phyloP scores from a whole-genome alignment of 2,888 invertebrate species.

The Agrilus mali region DNA sequence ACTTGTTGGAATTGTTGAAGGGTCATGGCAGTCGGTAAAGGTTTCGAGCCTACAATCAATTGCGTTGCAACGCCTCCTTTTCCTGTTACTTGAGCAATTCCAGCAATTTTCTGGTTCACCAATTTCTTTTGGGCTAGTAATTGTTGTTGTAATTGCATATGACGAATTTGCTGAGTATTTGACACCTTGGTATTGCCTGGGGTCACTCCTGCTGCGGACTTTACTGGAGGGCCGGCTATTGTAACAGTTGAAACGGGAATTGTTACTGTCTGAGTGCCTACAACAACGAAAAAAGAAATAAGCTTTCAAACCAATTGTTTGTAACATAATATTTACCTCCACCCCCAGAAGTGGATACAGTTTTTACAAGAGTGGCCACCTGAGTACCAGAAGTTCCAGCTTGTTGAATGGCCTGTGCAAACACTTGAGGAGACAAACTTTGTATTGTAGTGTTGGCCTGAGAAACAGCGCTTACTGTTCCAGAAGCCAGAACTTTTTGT shows the following conservation, averaged over 20 bases:
- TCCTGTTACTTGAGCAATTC: slow-evolving; percentile 39
- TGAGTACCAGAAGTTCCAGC: slow-evolving; percentile 40
- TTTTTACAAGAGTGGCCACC: slow-evolving; percentile 52
- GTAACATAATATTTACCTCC: slow-evolving; percentile 25
- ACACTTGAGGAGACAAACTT: slow-evolving; percentile 29
- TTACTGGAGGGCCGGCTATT: slow-evolving; percentile 32
- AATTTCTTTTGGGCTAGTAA: slow-evolving; percentile 43
- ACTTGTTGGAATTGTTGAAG: slow-evolving; percentile 67
- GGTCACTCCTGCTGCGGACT: slow-evolving; percentile 17
- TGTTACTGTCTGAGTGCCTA: slow-evolving; percentile 35
- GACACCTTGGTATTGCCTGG: slow-evolving; percentile 32
- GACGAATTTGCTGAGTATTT: slow-evolving; percentile 49
- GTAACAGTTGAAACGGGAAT: slow-evolving; percentile 40
- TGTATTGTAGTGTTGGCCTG: slow-evolving; percentile 26
- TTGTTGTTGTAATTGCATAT: slow-evolving; percentile 47
- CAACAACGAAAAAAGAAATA: slow-evolving; percentile 7
- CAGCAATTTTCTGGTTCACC: slow-evolving; percentile 47
- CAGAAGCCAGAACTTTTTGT: slow-evolving; percentile 25
- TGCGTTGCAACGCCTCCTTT: slow-evolving; percentile 47
- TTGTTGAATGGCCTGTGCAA: slow-evolving; percentile 35
- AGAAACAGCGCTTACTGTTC: slow-evolving; percentile 21
- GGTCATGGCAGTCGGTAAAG: slow-evolving; percentile 49
- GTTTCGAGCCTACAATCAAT: slow-evolving; percentile 55
- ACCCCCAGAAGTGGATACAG: slow-evolving; percentile 35
- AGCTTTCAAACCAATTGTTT: slow-evolving; percentile 22